A percentile compares a stretch with the other conserved stretches of the same genome.
These are phyloP conservation scores for Torymus tubicola DNA, from an alignment of 2,888 invertebrate genomes.

Conservation along the genomic window DNA sequence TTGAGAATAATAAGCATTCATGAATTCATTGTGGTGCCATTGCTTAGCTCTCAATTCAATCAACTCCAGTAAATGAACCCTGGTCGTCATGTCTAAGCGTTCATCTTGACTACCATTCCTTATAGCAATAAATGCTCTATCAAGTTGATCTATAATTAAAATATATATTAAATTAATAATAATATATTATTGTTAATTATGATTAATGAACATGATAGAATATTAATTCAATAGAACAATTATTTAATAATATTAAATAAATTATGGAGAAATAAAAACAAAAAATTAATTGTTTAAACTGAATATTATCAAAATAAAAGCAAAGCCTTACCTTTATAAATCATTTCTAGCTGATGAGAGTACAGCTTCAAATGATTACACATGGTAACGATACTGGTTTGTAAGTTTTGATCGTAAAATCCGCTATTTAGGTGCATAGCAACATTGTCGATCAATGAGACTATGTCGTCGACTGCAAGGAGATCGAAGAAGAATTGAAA, in stretches of 20 bases:
- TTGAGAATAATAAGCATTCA: slow-evolving; percentile 87
- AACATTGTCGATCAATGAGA: slow-evolving; percentile 89
- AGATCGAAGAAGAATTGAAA: not conserved
- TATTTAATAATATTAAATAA: not conserved
- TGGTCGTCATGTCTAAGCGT: slow-evolving; percentile 89
- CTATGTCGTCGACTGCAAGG: slow-evolving; percentile 82
- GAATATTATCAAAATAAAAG: not conserved
- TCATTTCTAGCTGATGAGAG: slow-evolving; percentile 87
- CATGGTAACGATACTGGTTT: slow-evolving; percentile 86
- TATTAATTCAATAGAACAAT: too few relatives aligned
- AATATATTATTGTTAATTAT: too few relatives aligned
- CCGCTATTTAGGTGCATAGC: slow-evolving; percentile 87
- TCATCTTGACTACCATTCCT: slow-evolving; percentile 93
- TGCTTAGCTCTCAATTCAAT: slow-evolving; percentile 94
- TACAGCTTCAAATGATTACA: slow-evolving; percentile 87
- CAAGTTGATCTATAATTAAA: slow-evolving; percentile 82
- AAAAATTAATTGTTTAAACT: too few relatives aligned
- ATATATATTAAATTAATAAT: slow-evolving; percentile 4
- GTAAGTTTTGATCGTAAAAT: slow-evolving; percentile 83
- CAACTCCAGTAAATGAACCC: slow-evolving; percentile 92
- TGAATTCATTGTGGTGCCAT: slow-evolving; percentile 91
- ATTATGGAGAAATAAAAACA: not conserved
- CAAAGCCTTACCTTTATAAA: slow-evolving; percentile 81
- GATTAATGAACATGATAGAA: too few relatives aligned
- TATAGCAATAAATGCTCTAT: slow-evolving; percentile 89